Evolutionary conservation across 2,113 vertebrate genomes (phyloP).

Genomic region (Castor canadensis): DNA sequence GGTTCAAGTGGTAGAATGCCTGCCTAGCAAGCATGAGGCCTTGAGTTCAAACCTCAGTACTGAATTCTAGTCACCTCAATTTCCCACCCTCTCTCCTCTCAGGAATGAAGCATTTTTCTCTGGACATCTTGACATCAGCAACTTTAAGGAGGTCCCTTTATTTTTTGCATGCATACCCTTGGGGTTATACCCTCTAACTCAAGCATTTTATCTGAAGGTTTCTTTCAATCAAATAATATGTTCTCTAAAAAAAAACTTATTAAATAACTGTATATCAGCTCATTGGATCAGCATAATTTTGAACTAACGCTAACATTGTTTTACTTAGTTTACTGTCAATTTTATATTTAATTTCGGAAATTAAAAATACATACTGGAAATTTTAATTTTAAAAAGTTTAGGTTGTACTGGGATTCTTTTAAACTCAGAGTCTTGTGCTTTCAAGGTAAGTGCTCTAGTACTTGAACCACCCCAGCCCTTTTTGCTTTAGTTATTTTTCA

Average conservation of each 20-base stretch:
- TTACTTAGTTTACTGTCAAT: background rate
- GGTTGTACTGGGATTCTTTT: too few species aligned
- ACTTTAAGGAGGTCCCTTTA: background rate
- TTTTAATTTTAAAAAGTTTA: too few species aligned
- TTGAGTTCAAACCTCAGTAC: background rate
- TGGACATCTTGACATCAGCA: background rate
- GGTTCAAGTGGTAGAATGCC: too few species aligned
- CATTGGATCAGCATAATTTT: background rate
- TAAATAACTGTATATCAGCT: background rate
- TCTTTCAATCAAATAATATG: background rate
- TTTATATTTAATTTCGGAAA: slow-evolving; percentile 18
- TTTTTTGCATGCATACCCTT: background rate
- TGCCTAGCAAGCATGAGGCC: too few species aligned
- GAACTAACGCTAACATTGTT: background rate
- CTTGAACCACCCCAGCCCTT: too few species aligned
- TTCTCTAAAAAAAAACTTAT: background rate
- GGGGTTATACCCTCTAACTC: background rate
- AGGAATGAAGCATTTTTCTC: slow-evolving; percentile 13
- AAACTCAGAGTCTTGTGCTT: too few species aligned
- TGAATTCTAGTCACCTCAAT: background rate
- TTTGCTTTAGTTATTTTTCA: too few species aligned
- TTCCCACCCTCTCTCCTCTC: background rate
- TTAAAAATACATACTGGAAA: background rate
- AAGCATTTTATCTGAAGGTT: background rate
- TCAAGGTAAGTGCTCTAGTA: too few species aligned